Evolutionary conservation across 2,888 invertebrate species (phyloP), one percentile per base, ranked within the genome.

Genomic region (Seira sanloemensis): DNA sequence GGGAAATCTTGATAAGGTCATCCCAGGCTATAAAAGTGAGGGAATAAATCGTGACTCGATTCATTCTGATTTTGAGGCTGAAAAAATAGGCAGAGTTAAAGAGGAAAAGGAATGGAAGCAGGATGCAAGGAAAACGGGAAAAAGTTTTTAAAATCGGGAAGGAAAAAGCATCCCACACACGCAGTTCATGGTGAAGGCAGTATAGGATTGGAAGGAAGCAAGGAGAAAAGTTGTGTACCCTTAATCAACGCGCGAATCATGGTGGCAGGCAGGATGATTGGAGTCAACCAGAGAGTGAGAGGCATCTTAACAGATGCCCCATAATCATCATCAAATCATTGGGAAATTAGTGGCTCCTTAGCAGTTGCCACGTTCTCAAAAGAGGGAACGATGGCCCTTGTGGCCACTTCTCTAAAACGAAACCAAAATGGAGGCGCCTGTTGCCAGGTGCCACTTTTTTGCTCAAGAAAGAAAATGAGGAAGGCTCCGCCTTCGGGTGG

Each of bases 41-140:
- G 58, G 37, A 37, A 69, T 69, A 76, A 76, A 76, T 76, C 76
- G 76, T 76, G 76, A 76, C 76, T 67, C 76, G 76, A 76, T 76
- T 76, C 76, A 76, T 66, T 66, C 18, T 58, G 50, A 26, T 26
- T 58, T 73, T 24, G 46, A 7, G 72, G 26, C 23, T 25, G 5
- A 26, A 24, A 26, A 50, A 25, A n/a, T 58, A n/a, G 27, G 58
- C 58, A 58, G 58, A 58, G 5, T 37, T 58, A 37, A 37, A 16
- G n/a, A 58, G 58, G n/a, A 58, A 18, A 18, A 58, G 58, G 58
- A 18, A 58, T 7, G n/a, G n/a, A 58, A 58, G n/a, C 2, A 18
- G n/a, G 18, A n/a, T 16, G 58, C n/a, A 58, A n/a, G n/a, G 58
- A n/a, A 16, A 4, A 58, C 5, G n/a, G n/a, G 58, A 58, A 37